Evolutionary conservation across 2,113 vertebrate genomes (phyloP).

Genomic region (Mirounga angustirostris): DNA sequence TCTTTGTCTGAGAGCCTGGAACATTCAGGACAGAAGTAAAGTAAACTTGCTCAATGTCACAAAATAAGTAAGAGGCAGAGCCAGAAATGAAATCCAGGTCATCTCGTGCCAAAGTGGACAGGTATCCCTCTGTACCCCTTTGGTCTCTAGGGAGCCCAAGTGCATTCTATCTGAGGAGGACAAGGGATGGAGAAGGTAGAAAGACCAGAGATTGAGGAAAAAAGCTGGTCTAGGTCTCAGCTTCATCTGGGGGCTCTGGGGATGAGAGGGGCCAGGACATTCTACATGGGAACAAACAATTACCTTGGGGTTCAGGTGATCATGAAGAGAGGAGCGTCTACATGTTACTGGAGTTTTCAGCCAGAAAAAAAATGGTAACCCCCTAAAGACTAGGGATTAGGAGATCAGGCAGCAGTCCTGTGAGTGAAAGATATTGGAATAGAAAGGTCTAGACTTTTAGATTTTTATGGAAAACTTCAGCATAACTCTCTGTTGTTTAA

Average conservation of each 20-base stretch:
- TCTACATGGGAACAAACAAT: not conserved
- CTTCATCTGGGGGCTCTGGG: not conserved
- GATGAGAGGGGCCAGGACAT: not conserved
- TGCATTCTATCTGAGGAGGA: too few species aligned
- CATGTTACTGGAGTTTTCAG: not conserved
- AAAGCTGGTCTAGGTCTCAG: not conserved
- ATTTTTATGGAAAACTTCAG: not conserved
- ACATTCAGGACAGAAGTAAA: not conserved
- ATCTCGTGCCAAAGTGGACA: not conserved
- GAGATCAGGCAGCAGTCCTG: not conserved
- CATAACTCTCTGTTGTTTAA: not conserved
- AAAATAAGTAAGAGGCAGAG: not conserved
- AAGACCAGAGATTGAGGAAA: not conserved
- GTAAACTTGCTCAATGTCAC: not conserved
- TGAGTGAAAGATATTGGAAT: not conserved
- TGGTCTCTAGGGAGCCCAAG: not conserved
- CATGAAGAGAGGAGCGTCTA: not conserved
- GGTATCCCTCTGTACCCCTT: not conserved
- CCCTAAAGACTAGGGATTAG: not conserved
- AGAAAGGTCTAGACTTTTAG: not conserved
- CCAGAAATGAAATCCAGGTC: not conserved
- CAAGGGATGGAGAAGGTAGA: too few species aligned
- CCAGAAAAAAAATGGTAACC: not conserved
- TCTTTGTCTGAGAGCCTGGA: not conserved
- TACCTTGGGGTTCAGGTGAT: not conserved